A percentile compares a stretch with the other conserved stretches of the same genome.
phyloP scores from a whole-genome alignment of 2,797 vertebrate species.

The Pteronotus mesoamericanus region DNA sequence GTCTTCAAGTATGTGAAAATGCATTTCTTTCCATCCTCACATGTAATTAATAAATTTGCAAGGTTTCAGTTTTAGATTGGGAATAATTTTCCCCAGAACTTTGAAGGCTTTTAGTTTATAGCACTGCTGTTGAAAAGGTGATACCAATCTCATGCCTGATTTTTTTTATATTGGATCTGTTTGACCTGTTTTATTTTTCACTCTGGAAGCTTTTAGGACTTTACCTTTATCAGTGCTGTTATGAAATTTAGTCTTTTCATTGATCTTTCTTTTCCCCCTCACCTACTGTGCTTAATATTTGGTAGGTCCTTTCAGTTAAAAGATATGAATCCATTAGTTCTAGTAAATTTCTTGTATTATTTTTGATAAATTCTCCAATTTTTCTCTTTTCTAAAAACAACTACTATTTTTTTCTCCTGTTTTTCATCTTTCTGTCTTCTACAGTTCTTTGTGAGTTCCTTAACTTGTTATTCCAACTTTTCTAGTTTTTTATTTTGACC shows the following conservation, averaged over 20 bases:
- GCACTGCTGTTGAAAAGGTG: neutral
- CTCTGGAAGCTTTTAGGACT: neutral
- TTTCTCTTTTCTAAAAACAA: neutral
- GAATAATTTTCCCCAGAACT: neutral
- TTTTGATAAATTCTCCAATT: neutral
- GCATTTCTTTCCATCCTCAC: neutral
- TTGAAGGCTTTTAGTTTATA: neutral
- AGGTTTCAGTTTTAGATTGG: neutral
- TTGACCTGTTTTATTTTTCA: neutral
- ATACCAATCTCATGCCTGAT: neutral
- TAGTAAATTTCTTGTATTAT: neutral
- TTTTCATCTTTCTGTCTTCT: neutral
- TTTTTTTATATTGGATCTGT: neutral
- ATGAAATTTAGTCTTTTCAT: neutral
- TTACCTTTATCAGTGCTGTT: neutral
- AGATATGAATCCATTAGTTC: neutral
- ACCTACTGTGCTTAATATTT: neutral
- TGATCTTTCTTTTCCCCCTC: neutral
- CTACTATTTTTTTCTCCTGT: neutral
- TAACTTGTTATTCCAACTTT: neutral
- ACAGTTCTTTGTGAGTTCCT: neutral
- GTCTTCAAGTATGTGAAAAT: neutral
- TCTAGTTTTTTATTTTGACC: neutral
- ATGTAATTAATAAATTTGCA: neutral
- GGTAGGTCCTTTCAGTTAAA: neutral